These are phyloP conservation scores for Hydropsyche tenuis DNA, from an alignment of 1,140 invertebrate species.

Conservation along the genomic window DNA sequence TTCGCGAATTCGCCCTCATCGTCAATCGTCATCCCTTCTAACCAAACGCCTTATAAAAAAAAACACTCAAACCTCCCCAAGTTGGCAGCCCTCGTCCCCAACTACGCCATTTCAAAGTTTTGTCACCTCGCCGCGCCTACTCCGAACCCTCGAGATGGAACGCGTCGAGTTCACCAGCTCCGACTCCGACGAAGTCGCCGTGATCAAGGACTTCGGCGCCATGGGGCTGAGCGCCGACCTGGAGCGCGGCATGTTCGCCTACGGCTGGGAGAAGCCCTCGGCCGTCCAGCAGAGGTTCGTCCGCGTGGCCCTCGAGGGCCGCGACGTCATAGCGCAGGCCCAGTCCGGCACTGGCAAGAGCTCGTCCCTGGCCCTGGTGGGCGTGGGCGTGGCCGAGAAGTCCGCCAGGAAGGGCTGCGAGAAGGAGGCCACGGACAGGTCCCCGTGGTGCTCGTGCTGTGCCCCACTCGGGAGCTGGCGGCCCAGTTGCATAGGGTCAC, in stretches of 20 bases:
- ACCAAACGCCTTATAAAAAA: no score
- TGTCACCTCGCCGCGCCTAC: not conserved
- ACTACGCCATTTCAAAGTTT: no score
- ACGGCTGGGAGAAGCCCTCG: conserved; percentile 99
- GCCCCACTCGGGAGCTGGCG: conserved; percentile 96
- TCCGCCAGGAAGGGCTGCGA: not conserved
- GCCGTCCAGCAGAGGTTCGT: conserved; percentile 99
- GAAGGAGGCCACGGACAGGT: not conserved
- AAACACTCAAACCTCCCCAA: no score
- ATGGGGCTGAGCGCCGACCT: conserved; percentile 95
- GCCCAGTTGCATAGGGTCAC: conserved; percentile 99
- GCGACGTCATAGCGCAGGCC: conserved; percentile 98
- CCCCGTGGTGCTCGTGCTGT: conserved; percentile 93
- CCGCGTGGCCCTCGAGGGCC: conserved; percentile 93
- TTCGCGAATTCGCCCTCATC: no score
- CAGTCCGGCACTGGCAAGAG: conserved; percentile 99
- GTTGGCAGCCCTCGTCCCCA: no score
- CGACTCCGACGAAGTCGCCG: conserved; percentile 91
- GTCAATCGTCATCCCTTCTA: no score
- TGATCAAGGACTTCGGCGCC: conserved; percentile 94
- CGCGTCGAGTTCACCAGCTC: conserved; percentile 99
- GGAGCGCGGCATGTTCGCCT: conserved; percentile 96
- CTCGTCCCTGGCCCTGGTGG: conserved; percentile 96
- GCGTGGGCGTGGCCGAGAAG: conserved; percentile 84
- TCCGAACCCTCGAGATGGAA: no score